Percentiles rank a stretch among this genome's conserved stretches.
These are phyloP conservation scores for Helobdella robusta DNA, from an alignment of 2,888 invertebrate genomes.

Conservation along the genomic window DNA sequence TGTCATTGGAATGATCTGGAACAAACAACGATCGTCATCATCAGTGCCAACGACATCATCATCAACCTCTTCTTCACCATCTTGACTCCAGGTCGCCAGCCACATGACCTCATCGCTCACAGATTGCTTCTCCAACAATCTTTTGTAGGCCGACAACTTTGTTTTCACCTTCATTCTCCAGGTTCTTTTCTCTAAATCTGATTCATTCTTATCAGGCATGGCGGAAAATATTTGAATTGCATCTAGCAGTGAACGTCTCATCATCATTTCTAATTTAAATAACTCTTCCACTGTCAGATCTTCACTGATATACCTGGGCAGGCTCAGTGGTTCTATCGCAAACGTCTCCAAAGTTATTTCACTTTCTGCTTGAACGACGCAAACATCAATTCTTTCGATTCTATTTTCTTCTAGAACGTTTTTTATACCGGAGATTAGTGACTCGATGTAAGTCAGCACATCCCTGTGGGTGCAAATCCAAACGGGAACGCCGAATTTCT, in stretches of 20 bases:
- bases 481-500: constrained; percentile 9
- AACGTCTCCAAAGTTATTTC: not conserved
- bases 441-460: not conserved
- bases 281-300: constrained; percentile 5
- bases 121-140: constrained; percentile 3
- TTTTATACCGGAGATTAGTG: not conserved
- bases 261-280: not conserved
- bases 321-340: constrained; percentile 1
- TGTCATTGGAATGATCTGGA: constrained; percentile 3
- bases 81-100: no score
- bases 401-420: constrained; percentile 8
- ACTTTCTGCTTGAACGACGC: not conserved
- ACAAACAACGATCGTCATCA: not conserved
- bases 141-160: constrained; percentile 7
- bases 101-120: not conserved
- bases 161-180: constrained; percentile 7
- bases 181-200: no score
- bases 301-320: not conserved
- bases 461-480: constrained; percentile 10
- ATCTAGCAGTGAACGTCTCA: not conserved
- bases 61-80: constrained; percentile 2
- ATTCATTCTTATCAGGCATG: not conserved
- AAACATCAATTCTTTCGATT: constrained; percentile 12
- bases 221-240: not conserved
- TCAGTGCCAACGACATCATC: not conserved